Conservation (phyloP, 2,113 vertebrate genomes). For the Entomyzon cyanotis region DNA sequence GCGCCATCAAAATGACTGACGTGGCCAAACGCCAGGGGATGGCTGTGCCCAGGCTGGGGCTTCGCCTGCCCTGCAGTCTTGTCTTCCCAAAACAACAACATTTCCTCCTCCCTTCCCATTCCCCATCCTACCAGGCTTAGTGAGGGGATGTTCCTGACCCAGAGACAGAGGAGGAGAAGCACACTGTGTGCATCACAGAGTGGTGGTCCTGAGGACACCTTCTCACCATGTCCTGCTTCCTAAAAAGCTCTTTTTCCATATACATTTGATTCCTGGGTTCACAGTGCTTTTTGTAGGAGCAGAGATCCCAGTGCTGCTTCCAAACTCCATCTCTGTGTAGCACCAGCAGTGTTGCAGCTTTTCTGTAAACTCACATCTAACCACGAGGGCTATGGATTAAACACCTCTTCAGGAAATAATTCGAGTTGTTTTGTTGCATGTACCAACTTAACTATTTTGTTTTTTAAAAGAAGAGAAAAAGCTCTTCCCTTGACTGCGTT, state of each 20-base stretch:
- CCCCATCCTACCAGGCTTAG: fast-evolving
- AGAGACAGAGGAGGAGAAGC: neutral
- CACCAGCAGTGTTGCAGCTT: neutral
- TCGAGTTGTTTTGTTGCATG: neutral
- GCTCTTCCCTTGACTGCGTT: neutral
- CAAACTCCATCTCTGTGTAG: neutral
- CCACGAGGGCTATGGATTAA: neutral
- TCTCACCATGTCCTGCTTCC: neutral
- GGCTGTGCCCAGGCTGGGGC: neutral
- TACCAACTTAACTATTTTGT: neutral
- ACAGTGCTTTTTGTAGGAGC: neutral
- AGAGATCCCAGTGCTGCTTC: neutral
- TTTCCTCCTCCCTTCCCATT: neutral
- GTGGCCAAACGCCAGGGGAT: neutral
- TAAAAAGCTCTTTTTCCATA: neutral
- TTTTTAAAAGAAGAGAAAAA: neutral
- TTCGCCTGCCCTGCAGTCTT: neutral
- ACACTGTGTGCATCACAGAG: neutral
- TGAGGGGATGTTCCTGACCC: neutral
- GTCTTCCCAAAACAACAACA: neutral
- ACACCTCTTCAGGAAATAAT: neutral
- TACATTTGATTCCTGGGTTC: neutral
- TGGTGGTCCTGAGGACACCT: neutral
- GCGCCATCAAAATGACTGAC: neutral
- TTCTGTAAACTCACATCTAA: neutral